Percentiles rank a stretch among this genome's conserved stretches.
phyloP scores from a whole-genome alignment of 1,140 invertebrate genomes.

The Dreissena rostriformis region DNA sequence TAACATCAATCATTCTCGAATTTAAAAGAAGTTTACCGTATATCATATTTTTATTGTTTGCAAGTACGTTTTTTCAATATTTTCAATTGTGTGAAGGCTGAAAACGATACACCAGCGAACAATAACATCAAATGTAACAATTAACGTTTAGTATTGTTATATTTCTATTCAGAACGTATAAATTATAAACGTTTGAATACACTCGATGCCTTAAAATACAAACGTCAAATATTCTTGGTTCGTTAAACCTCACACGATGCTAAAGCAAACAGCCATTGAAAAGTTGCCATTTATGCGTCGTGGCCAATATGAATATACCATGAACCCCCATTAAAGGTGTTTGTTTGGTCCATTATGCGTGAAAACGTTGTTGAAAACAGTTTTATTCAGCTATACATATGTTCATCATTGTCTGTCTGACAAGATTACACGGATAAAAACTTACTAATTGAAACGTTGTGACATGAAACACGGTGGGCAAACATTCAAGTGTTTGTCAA shows the following conservation, averaged over 20 bases:
- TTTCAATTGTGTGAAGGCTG: no score
- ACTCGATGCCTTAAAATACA: constrained; percentile 43
- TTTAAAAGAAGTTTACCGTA: no score
- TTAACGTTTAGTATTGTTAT: no score
- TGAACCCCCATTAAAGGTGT: neutral
- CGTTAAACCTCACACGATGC: constrained; percentile 35
- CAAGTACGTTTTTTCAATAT: no score
- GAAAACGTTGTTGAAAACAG: constrained; percentile 58
- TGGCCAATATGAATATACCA: constrained; percentile 29
- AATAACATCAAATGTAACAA: no score
- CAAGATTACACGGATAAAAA: constrained; percentile 59
- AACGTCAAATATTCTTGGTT: constrained; percentile 40
- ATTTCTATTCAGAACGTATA: no score
- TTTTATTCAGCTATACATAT: constrained; percentile 46
- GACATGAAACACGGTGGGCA: constrained; percentile 30
- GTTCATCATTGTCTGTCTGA: constrained; percentile 30
- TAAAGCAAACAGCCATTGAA: constrained; percentile 47
- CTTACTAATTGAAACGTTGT: constrained; percentile 54
- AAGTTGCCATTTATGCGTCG: constrained; percentile 13
- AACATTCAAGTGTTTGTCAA: constrained; percentile 57
- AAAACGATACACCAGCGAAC: no score
- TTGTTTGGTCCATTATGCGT: constrained; percentile 50
- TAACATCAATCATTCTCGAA: no score
- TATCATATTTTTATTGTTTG: no score
- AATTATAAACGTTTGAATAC: no score